Evolutionary conservation across 2,113 vertebrate genomes (phyloP).

Genomic region (Phycodurus eques): DNA sequence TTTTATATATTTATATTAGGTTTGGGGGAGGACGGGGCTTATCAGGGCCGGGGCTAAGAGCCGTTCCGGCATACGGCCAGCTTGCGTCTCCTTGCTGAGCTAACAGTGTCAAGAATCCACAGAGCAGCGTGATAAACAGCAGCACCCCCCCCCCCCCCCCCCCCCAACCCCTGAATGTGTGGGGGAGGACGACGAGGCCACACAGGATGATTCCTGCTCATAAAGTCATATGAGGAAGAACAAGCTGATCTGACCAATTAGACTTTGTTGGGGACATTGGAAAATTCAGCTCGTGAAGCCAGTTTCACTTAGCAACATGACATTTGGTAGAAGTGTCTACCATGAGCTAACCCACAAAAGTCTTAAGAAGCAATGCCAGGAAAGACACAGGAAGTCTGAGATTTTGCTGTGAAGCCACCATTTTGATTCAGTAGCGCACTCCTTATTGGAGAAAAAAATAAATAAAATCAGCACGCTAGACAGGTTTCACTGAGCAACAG

Average conservation of each 20-base stretch:
- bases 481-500: background rate
- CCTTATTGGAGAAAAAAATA: too few species aligned
- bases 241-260: slow-evolving; percentile 64
- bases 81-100: slow-evolving; percentile 47
- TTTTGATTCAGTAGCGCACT: background rate
- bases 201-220: slow-evolving; percentile 75
- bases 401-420: background rate
- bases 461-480: too few species aligned
- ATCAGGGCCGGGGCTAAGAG: slow-evolving; percentile 57
- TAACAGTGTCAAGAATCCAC: slow-evolving; percentile 41
- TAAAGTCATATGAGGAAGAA: slow-evolving; percentile 75
- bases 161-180: slow-evolving; percentile 8
- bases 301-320: background rate
- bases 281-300: background rate
- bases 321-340: background rate
- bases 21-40: slow-evolving; percentile 50
- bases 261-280: slow-evolving; percentile 19
- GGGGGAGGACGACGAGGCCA: slow-evolving; percentile 59
- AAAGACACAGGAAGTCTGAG: background rate
- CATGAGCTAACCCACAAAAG: background rate
- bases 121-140: slow-evolving; percentile 59
- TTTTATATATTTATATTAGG: slow-evolving; percentile 5
- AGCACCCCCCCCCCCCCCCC: slow-evolving; percentile 26
- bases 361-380: background rate
- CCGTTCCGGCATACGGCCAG: slow-evolving; percentile 52